Evolutionary conservation across 2,113 vertebrate species (phyloP).

Genomic region (Percopsis transmontana): DNA sequence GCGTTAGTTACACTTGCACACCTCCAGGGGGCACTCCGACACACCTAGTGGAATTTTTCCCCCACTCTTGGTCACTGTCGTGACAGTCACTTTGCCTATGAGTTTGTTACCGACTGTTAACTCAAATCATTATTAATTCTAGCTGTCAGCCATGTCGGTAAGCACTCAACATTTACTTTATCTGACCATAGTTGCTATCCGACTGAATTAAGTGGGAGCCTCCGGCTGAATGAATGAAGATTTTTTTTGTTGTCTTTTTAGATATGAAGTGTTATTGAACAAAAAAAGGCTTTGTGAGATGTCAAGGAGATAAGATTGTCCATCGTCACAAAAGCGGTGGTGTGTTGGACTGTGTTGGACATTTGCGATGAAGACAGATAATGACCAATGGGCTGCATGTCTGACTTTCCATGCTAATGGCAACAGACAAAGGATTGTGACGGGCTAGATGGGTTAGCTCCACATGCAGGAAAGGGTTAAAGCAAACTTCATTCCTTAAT

Average conservation of each 20-base stretch:
- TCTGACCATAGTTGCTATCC: not conserved
- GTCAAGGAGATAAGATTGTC: not conserved
- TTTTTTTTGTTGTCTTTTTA: too few relatives aligned
- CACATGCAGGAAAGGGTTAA: constrained; percentile 87
- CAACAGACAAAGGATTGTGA: not conserved
- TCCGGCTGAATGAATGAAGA: not conserved
- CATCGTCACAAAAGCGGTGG: too few relatives aligned
- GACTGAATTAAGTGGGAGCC: not conserved
- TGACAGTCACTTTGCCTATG: too few relatives aligned
- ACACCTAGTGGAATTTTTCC: too few relatives aligned
- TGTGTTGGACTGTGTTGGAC: not conserved
- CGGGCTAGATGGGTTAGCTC: constrained; percentile 25
- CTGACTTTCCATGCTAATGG: constrained; percentile 1
- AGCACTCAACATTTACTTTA: not conserved
- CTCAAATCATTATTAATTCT: not conserved
- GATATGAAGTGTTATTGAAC: too few relatives aligned
- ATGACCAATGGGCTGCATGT: not conserved
- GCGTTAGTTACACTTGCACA: too few relatives aligned
- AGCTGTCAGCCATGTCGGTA: not conserved
- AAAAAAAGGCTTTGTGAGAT: not conserved
- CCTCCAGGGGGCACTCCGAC: too few relatives aligned
- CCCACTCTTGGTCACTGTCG: too few relatives aligned
- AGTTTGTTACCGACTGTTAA: too few relatives aligned
- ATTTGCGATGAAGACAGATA: not conserved
- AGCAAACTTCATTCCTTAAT: constrained; percentile 89